A percentile compares a stretch with the other conserved stretches of the same genome.
phyloP scores from a whole-genome alignment of 2,797 vertebrate species.

The Sphenodon punctatus region DNA sequence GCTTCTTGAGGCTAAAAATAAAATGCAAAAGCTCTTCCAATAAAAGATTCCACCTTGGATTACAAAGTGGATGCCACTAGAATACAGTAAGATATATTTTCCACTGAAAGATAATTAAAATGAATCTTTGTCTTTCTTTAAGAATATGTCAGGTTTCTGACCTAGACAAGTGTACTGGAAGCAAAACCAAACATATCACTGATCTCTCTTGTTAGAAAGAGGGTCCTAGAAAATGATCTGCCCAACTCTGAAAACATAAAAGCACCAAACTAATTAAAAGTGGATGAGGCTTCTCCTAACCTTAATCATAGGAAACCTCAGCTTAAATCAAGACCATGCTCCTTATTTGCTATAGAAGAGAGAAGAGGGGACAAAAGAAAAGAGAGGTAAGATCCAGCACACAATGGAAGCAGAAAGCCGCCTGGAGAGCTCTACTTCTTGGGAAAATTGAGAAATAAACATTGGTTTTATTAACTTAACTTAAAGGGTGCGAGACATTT shows the following conservation, averaged over 20 bases:
- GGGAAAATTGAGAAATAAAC: not conserved
- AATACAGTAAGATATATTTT: not conserved
- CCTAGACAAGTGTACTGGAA: not conserved
- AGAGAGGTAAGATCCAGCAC: slow-evolving; percentile 30
- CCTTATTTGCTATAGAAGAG: not conserved
- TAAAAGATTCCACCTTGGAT: not conserved
- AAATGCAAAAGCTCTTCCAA: not conserved
- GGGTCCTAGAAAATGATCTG: not conserved
- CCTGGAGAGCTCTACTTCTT: not conserved
- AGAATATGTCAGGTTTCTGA: not conserved
- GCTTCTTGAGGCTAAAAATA: not conserved
- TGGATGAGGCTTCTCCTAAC: not conserved
- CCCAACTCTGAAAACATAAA: not conserved
- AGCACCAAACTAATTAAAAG: not conserved
- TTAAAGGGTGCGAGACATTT: slow-evolving; percentile 8
- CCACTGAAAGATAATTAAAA: not conserved
- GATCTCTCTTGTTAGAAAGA: not conserved
- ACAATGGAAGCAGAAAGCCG: slow-evolving; percentile 4
- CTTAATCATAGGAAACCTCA: not conserved
- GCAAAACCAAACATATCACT: not conserved
- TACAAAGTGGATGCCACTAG: not conserved
- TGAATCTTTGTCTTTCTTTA: not conserved
- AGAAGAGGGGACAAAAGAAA: not conserved
- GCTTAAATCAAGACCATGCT: not conserved
- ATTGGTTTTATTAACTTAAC: slow-evolving; percentile 24